Evolutionary conservation across 2,888 invertebrate species (phyloP).

Genomic region (Pomacea canaliculata): DNA sequence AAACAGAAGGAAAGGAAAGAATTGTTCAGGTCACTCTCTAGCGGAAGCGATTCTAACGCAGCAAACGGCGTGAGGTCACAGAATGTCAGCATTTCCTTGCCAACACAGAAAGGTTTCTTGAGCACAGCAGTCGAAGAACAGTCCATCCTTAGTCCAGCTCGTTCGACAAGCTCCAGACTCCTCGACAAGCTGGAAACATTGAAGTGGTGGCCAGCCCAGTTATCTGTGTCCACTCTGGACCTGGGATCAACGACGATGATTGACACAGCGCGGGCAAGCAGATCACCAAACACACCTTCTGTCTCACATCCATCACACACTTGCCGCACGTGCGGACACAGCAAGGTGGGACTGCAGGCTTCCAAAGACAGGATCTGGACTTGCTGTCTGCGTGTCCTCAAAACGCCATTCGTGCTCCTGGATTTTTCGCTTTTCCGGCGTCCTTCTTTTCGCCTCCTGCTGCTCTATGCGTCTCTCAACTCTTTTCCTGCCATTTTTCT

Average conservation of each 20-base stretch:
- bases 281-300: too few relatives aligned
- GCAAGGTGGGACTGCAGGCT: neutral
- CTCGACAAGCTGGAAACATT: neutral
- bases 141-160: neutral
- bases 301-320: too few relatives aligned
- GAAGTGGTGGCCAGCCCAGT: neutral
- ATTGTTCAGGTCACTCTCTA: too few relatives aligned
- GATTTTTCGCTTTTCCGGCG: slow-evolving; percentile 18
- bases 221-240: neutral
- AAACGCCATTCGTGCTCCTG: neutral
- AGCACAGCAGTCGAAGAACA: neutral
- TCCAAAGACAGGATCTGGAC: neutral
- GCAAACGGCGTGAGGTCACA: too few relatives aligned
- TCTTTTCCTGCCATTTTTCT: slow-evolving; percentile 3
- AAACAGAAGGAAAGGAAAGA: too few relatives aligned
- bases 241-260: neutral
- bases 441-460: slow-evolving; percentile 10
- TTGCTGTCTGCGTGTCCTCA: neutral
- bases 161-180: neutral
- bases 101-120: neutral
- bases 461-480: slow-evolving; percentile 2
- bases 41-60: too few relatives aligned
- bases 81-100: neutral
- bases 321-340: neutral
- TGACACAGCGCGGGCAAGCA: too few relatives aligned